These are phyloP conservation scores for Mnemiopsis leidyi DNA, from an alignment of 37 sponge, comb jelly and placozoan genomes.

Conservation along the genomic window DNA sequence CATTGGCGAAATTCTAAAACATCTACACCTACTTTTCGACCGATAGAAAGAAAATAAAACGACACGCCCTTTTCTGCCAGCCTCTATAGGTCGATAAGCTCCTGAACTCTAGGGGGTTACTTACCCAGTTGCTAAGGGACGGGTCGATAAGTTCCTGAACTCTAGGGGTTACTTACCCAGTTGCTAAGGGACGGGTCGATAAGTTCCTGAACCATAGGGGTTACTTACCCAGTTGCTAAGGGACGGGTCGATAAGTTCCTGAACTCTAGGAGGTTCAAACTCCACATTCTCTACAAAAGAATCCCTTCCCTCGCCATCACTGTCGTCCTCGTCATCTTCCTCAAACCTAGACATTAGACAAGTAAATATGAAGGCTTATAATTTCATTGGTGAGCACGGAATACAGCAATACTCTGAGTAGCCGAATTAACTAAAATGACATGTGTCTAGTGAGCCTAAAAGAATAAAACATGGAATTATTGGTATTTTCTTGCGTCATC, in stretches of 20 bases:
- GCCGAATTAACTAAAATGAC: too few species aligned
- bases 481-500: too few species aligned
- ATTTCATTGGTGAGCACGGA: too few species aligned
- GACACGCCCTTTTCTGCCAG: too few species aligned
- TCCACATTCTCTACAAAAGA: constrained; percentile 82
- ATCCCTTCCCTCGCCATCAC: constrained; percentile 76
- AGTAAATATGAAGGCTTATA: too few species aligned
- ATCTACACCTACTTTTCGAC: too few species aligned
- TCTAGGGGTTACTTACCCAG: constrained; percentile 79
- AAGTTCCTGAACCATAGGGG: constrained; percentile 73
- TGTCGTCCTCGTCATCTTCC: constrained; percentile 91
- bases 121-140: constrained; percentile 81
- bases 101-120: constrained; percentile 72
- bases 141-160: constrained; percentile 82
- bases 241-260: constrained; percentile 82
- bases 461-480: too few species aligned
- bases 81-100: constrained; percentile 80
- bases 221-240: constrained; percentile 85
- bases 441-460: too few species aligned
- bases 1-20: too few species aligned
- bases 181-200: constrained; percentile 79
- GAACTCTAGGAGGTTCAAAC: constrained; percentile 75
- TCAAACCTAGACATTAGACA: constrained; percentile 67
- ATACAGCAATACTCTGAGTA: too few species aligned
- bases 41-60: too few species aligned